Evolutionary conservation across 2,113 vertebrate species (phyloP).

Genomic region (Psittacula cyanocephala): DNA sequence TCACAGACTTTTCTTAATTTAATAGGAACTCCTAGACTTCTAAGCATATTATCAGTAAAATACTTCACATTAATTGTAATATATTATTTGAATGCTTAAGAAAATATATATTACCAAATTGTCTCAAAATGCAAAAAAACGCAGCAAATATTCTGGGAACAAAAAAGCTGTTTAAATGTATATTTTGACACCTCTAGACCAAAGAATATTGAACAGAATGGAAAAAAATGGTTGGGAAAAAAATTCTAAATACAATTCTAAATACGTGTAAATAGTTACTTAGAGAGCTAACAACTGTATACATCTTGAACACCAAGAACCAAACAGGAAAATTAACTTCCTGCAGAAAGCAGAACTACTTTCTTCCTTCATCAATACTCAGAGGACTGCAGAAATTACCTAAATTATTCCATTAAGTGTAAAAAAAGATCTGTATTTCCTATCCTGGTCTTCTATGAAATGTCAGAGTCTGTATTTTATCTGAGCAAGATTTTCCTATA

Average conservation of each 20-base stretch:
- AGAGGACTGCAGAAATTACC: not conserved
- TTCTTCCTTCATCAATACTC: not conserved
- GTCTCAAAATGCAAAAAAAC: not conserved
- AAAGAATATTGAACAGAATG: not conserved
- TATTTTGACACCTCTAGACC: not conserved
- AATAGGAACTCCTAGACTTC: not conserved
- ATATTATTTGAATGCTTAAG: not conserved
- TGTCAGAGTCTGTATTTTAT: not conserved
- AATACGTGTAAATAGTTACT: not conserved
- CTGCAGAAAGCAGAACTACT: not conserved
- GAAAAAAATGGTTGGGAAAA: not conserved
- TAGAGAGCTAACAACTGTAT: not conserved
- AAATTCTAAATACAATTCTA: not conserved
- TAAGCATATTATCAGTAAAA: not conserved
- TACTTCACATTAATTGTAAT: not conserved
- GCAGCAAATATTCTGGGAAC: not conserved
- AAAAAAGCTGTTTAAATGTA: not conserved
- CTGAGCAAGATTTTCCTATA: not conserved
- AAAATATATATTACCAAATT: not conserved
- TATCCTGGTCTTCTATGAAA: not conserved
- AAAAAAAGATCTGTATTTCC: not conserved
- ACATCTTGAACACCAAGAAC: not conserved
- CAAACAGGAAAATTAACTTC: not conserved
- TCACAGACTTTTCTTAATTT: not conserved
- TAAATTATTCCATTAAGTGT: not conserved